phyloP scores from a whole-genome alignment of 2,797 vertebrate genomes.

The Huso huso region DNA sequence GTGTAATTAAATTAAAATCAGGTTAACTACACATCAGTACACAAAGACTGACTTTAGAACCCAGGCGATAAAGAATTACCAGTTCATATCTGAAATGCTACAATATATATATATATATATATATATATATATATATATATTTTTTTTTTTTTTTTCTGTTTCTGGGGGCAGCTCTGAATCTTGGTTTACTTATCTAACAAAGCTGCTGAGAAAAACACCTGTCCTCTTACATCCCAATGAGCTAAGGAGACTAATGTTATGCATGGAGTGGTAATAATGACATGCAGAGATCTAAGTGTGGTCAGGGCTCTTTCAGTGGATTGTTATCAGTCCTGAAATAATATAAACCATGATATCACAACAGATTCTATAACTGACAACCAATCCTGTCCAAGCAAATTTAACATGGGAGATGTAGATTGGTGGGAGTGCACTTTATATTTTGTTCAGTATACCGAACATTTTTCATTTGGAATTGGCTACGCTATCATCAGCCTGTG shows the following conservation, averaged over 20 bases:
- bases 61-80: conserved; percentile 31
- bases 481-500: too few relatives aligned
- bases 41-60: conserved; percentile 54
- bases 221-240: conserved; percentile 38
- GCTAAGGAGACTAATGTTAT: conserved; percentile 38
- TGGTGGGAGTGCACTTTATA: conserved; percentile 10
- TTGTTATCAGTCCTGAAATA: conserved; percentile 44
- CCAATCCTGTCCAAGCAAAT: conserved; percentile 14
- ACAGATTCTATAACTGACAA: conserved; percentile 42
- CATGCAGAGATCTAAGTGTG: conserved; percentile 37
- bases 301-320: conserved; percentile 38
- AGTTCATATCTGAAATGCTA: conserved; percentile 43
- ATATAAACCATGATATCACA: conserved; percentile 56
- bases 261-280: conserved; percentile 44
- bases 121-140: conserved; percentile 12
- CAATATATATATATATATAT: conserved; percentile 5
- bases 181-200: conserved; percentile 43
- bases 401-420: conserved; percentile 22
- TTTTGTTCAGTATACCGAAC: too few relatives aligned
- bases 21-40: conserved; percentile 66
- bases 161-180: conserved; percentile 43
- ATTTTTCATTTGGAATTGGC: too few relatives aligned
- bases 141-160: conserved; percentile 19
- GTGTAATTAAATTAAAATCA: conserved; percentile 77
- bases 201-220: conserved; percentile 33